Conservation (phyloP, 2,113 vertebrate species). For the Brienomyrus brachyistius region DNA sequence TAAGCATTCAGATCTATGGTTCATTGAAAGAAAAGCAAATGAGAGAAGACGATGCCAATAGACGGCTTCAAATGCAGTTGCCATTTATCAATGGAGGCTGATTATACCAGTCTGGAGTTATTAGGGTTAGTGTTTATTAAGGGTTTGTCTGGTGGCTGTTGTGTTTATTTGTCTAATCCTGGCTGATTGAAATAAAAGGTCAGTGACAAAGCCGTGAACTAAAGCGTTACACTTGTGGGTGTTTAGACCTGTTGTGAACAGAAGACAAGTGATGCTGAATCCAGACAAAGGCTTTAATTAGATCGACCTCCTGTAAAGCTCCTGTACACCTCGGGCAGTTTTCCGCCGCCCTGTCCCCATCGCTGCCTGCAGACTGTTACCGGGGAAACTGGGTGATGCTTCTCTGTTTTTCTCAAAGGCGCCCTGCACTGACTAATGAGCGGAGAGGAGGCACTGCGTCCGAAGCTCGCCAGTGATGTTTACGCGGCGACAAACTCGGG, state of each 20-base stretch:
- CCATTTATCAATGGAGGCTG: not conserved
- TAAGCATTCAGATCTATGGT: not conserved
- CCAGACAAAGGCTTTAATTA: not conserved
- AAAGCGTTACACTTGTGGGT: not conserved
- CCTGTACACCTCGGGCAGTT: not conserved
- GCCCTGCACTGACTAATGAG: slow-evolving; percentile 8
- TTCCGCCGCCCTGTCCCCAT: not conserved
- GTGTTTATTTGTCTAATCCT: not conserved
- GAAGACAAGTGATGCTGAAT: not conserved
- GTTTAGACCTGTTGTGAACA: not conserved
- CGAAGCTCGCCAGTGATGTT: not conserved
- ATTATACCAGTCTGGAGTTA: not conserved
- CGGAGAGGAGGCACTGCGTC: not conserved
- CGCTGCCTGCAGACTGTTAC: not conserved
- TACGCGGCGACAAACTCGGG: not conserved
- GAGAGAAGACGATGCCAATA: not conserved
- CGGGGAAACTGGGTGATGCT: not conserved
- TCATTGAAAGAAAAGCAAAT: not conserved
- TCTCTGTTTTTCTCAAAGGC: slow-evolving; percentile 5
- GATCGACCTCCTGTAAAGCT: not conserved
- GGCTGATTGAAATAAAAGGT: not conserved
- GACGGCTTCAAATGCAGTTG: not conserved
- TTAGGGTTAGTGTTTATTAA: not conserved
- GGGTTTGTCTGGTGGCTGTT: not conserved
- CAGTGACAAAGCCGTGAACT: not conserved